These are phyloP conservation scores for Bugulina stolonifera DNA, from an alignment of 2,888 invertebrate genomes.

Conservation along the genomic window DNA sequence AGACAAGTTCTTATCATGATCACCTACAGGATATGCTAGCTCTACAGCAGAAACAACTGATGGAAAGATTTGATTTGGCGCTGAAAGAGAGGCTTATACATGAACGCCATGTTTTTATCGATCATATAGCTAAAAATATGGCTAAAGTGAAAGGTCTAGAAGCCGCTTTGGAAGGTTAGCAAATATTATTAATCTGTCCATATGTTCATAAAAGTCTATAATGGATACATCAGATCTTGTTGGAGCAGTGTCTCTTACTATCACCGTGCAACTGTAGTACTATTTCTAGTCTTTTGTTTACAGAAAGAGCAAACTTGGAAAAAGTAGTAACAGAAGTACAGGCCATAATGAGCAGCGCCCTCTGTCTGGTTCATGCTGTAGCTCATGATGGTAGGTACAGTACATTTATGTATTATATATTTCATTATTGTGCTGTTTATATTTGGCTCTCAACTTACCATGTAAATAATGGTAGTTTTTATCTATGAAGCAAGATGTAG, in stretches of 20 bases:
- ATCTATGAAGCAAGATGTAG: too few species aligned
- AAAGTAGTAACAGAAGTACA: conserved; percentile 8
- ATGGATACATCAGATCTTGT: too few species aligned
- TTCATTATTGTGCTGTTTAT: too few species aligned
- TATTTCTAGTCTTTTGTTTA: background rate
- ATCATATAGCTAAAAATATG: conserved; percentile 67
- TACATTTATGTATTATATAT: too few species aligned
- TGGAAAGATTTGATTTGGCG: conserved; percentile 47
- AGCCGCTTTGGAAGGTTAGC: conserved; percentile 67
- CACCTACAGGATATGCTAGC: conserved; percentile 59
- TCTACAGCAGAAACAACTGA: conserved; percentile 59
- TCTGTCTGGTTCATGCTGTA: conserved; percentile 9
- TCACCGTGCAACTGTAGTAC: too few species aligned
- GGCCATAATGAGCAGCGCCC: background rate
- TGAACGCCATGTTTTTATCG: conserved; percentile 65
- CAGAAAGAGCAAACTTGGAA: conserved; percentile 16
- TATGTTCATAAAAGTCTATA: too few species aligned
- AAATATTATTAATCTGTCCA: too few species aligned
- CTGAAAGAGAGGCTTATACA: conserved; percentile 64
- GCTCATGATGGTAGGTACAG: conserved; percentile 12
- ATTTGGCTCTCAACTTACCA: too few species aligned
- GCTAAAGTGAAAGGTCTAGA: conserved; percentile 73
- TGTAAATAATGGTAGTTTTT: too few species aligned
- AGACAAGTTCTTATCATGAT: conserved; percentile 79
- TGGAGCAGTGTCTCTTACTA: too few species aligned